Evolutionary conservation across 2,113 vertebrate species (phyloP).

Genomic region (Thamnaconus septentrionalis): DNA sequence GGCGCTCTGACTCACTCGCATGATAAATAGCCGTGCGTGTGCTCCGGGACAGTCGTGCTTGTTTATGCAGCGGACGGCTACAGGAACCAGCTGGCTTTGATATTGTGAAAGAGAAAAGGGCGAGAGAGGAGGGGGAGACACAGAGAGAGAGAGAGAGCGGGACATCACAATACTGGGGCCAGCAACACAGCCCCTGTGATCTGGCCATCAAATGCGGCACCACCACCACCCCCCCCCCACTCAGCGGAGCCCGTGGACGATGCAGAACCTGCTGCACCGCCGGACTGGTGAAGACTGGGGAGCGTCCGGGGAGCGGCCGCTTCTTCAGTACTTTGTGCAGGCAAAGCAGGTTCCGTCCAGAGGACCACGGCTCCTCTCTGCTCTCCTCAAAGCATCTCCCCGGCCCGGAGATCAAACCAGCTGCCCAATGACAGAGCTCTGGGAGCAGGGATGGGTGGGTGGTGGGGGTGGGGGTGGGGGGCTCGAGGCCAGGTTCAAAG

Average conservation of each 20-base stretch:
- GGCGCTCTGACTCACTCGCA: conserved; percentile 37
- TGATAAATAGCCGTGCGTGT: conserved; percentile 47
- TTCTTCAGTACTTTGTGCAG: conserved; percentile 71
- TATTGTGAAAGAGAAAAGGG: conserved; percentile 56
- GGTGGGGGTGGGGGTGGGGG: conserved; percentile 16
- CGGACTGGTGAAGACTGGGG: conserved; percentile 55
- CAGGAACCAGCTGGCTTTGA: conserved; percentile 69
- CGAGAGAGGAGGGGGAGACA: conserved; percentile 12
- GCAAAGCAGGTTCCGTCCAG: conserved; percentile 75
- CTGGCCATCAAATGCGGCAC: conserved; percentile 27
- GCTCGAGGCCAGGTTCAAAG: conserved; percentile 90
- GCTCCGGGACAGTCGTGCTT: conserved; percentile 55
- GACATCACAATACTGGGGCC: conserved; percentile 32
- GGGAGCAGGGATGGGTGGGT: conserved; percentile 66
- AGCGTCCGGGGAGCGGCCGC: conserved; percentile 48
- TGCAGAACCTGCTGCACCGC: conserved; percentile 39
- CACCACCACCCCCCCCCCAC: background rate
- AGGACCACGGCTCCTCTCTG: conserved; percentile 62
- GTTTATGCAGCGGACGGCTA: conserved; percentile 63
- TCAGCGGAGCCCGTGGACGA: conserved; percentile 29
- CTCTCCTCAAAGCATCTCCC: conserved; percentile 82
- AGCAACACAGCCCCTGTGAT: conserved; percentile 48
- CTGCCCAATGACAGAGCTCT: conserved; percentile 86
- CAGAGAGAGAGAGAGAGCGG: too few species aligned
- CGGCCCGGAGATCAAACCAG: conserved; percentile 85